These are phyloP conservation scores for Aptenodytes patagonicus DNA, from an alignment of 2,113 vertebrate genomes.

Conservation along the genomic window DNA sequence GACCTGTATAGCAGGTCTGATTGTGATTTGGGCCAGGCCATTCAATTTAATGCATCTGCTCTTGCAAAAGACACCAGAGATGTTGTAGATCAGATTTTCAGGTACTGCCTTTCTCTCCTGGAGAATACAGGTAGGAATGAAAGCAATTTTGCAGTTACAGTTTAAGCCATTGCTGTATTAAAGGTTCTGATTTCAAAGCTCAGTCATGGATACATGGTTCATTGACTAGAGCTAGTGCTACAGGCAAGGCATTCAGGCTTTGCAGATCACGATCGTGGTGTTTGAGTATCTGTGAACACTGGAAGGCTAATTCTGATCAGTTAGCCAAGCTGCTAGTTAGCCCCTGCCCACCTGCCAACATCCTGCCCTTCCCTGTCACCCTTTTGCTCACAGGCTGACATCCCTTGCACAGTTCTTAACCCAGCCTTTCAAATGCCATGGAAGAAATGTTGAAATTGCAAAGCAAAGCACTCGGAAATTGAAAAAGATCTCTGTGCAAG, in stretches of 20 bases:
- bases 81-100: background rate
- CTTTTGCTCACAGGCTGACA: background rate
- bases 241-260: background rate
- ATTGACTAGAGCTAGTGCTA: background rate
- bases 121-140: background rate
- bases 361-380: background rate
- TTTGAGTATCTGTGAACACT: background rate
- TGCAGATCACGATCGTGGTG: background rate
- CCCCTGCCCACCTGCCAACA: background rate
- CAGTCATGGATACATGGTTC: background rate
- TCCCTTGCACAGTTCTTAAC: background rate
- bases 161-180: background rate
- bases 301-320: background rate
- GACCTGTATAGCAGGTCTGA: background rate
- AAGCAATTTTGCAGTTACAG: background rate
- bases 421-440: background rate
- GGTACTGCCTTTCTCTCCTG: background rate
- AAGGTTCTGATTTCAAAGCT: background rate
- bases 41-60: background rate
- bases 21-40: background rate
- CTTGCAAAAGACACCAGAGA: background rate
- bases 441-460: background rate
- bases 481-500: background rate
- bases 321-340: background rate
- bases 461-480: background rate